phyloP scores from a whole-genome alignment of 1,140 invertebrate species.

The Listronotus bonariensis region DNA sequence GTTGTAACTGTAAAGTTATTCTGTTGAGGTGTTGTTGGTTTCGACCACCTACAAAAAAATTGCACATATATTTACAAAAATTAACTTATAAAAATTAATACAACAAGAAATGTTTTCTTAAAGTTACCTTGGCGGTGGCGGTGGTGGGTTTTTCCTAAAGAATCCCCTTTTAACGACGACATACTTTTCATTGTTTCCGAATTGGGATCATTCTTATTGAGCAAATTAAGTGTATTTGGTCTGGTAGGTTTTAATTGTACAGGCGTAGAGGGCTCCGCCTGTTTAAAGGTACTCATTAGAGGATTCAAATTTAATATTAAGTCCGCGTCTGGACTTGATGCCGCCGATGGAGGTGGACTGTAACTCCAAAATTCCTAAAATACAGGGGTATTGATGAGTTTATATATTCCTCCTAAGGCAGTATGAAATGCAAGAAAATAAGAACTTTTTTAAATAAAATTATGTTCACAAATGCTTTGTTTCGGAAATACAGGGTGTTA shows the following conservation, averaged over 20 bases:
- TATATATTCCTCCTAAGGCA: too few relatives aligned
- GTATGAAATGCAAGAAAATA: too few relatives aligned
- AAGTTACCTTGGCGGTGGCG: slow-evolving; percentile 59
- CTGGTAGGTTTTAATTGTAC: slow-evolving; percentile 71
- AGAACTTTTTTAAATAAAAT: too few relatives aligned
- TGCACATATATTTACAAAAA: too few relatives aligned
- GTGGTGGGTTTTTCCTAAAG: slow-evolving; percentile 57
- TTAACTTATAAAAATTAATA: too few relatives aligned
- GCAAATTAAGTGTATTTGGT: slow-evolving; percentile 79
- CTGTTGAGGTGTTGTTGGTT: slow-evolving; percentile 66
- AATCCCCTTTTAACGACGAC: slow-evolving; percentile 44
- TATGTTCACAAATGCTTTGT: too few relatives aligned
- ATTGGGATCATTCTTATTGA: slow-evolving; percentile 53
- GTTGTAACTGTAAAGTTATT: slow-evolving; percentile 81
- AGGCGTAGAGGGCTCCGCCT: slow-evolving; percentile 58
- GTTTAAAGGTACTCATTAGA: slow-evolving; percentile 68
- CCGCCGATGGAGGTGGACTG: slow-evolving; percentile 55
- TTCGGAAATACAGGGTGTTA: too few relatives aligned
- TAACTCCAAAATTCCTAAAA: slow-evolving; percentile 73
- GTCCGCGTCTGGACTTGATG: slow-evolving; percentile 67
- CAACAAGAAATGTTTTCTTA: slow-evolving; percentile 12
- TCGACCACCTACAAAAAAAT: slow-evolving; percentile 61
- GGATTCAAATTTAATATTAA: slow-evolving; percentile 78
- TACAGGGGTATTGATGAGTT: too few relatives aligned
- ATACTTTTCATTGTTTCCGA: slow-evolving; percentile 39